These are phyloP conservation scores for Eucera pruinosa DNA, from an alignment of 2,888 invertebrate species.

Conservation along the genomic window DNA sequence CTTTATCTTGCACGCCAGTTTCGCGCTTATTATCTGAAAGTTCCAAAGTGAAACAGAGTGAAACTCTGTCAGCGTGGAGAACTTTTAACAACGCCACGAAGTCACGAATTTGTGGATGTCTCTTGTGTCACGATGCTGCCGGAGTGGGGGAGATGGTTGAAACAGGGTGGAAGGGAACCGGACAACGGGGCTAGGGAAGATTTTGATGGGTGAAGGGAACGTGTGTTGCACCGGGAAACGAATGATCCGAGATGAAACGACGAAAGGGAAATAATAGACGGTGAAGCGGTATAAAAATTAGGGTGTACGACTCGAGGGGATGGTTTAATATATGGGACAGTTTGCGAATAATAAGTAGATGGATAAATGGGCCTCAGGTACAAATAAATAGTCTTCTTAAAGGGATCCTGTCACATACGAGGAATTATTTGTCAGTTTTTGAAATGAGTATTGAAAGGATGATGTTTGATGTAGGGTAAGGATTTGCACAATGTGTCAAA, in stretches of 20 bases:
- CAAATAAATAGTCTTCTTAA: too few relatives aligned
- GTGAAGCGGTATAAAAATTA: constrained; percentile 15
- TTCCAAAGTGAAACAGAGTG: constrained; percentile 66
- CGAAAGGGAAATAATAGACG: constrained; percentile 20
- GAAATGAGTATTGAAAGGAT: too few relatives aligned
- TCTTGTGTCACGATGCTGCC: constrained; percentile 37
- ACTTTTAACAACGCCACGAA: constrained; percentile 74
- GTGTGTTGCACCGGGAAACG: constrained; percentile 14
- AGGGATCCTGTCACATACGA: too few relatives aligned
- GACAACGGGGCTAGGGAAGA: constrained; percentile 12
- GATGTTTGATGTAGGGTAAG: too few relatives aligned
- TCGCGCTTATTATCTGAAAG: constrained; percentile 69
- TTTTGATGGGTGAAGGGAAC: constrained; percentile 19
- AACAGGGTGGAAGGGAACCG: not conserved
- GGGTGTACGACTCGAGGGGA: constrained; percentile 1
- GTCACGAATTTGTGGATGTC: constrained; percentile 72
- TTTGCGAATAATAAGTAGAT: constrained; percentile 6
- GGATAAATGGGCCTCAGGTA: too few relatives aligned
- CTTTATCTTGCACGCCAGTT: constrained; percentile 26
- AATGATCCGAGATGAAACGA: not conserved
- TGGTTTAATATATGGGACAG: constrained; percentile 6
- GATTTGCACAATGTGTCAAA: too few relatives aligned
- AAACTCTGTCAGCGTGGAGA: constrained; percentile 60
- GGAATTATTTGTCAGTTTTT: too few relatives aligned
- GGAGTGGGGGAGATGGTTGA: constrained; percentile 1